Evolutionary conservation across 2,888 invertebrate genomes (phyloP).

Genomic region (Doris montereyensis): DNA sequence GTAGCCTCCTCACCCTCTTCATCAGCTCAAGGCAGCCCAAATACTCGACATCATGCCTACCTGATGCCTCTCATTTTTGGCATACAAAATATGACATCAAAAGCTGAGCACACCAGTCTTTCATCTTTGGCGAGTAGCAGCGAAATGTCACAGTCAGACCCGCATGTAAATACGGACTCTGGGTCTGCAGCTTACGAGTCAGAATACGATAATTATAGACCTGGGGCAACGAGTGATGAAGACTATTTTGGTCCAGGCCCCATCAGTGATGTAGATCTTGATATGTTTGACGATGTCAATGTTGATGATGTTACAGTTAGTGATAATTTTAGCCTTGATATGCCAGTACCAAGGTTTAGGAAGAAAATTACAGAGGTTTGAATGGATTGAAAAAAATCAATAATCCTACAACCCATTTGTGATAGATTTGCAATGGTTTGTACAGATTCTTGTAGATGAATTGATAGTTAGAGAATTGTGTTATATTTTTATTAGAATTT

Average conservation of each 20-base stretch:
- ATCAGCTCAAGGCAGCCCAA: slow-evolving; percentile 64
- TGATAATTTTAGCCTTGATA: slow-evolving; percentile 68
- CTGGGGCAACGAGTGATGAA: slow-evolving; percentile 74
- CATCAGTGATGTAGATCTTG: slow-evolving; percentile 72
- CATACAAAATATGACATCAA: slow-evolving; percentile 49
- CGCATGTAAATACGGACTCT: slow-evolving; percentile 67
- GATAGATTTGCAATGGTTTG: too few relatives aligned
- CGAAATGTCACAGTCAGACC: slow-evolving; percentile 71
- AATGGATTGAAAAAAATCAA: too few relatives aligned
- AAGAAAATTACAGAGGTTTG: slow-evolving; percentile 66
- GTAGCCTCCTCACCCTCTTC: slow-evolving; percentile 51
- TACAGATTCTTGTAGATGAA: too few relatives aligned
- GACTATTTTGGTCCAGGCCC: slow-evolving; percentile 72
- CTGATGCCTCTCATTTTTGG: slow-evolving; percentile 60
- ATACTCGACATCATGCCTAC: slow-evolving; percentile 54
- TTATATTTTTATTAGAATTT: too few relatives aligned
- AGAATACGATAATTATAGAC: slow-evolving; percentile 80
- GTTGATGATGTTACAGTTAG: slow-evolving; percentile 70
- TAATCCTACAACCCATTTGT: too few relatives aligned
- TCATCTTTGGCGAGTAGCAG: slow-evolving; percentile 70
- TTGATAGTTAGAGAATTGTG: too few relatives aligned
- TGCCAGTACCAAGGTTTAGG: slow-evolving; percentile 58
- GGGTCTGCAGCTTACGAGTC: slow-evolving; percentile 81
- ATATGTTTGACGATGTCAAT: slow-evolving; percentile 70
- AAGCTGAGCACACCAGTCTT: slow-evolving; percentile 67